Base-by-base conservation (phyloP, 1,140 invertebrate species). In the Heliothis subflexa region DNA sequence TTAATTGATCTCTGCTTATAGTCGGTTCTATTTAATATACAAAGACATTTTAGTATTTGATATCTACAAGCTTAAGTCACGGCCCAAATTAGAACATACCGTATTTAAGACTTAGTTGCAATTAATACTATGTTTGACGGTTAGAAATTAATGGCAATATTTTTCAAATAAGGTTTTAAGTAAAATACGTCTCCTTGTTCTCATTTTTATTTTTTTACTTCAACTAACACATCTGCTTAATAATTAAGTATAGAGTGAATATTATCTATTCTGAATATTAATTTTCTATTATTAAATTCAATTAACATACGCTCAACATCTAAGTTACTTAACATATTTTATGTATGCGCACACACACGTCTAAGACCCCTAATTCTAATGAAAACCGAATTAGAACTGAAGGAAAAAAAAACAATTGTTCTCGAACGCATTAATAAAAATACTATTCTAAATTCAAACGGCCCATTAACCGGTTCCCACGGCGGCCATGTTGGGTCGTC, bases 391-490 rank as follows among this genome's bases (percentile, higher is more conserved):
- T 88, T 85, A 83, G 81, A 83, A 76, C 33, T 25, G 11, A 82
- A 78, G 21, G 64, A 85, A 88, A 89, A 88, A n/a, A 91, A 87
- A 89, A 80, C 86, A 81, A 93, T 92, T 89, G 89, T 92, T 91
- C 88, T 88, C 83, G 83, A 89, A 91, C 86, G 85, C 85, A 89
- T 89, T 92, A 93, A 92, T 91, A 93, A 93, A 94, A 94, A 93
- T 92, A 91, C 90, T 90, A 93, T 94, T 94, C 91, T 94, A 93
- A 94, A 94, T 93, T 93, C 92, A 91, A 94, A 93, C 89, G 86
- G 89, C 86, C 91, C 91, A 93, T 93, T 92, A 93, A 92, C 91
- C 89, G 91, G 91, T 93, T 94, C 93, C 90, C 91, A 93, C 91
- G 93, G 86, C 89, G 90, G 93, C 93, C 93, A 93, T 93, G 88